Conservation (phyloP, 2,888 invertebrate genomes). For the Penaeus monodon region DNA sequence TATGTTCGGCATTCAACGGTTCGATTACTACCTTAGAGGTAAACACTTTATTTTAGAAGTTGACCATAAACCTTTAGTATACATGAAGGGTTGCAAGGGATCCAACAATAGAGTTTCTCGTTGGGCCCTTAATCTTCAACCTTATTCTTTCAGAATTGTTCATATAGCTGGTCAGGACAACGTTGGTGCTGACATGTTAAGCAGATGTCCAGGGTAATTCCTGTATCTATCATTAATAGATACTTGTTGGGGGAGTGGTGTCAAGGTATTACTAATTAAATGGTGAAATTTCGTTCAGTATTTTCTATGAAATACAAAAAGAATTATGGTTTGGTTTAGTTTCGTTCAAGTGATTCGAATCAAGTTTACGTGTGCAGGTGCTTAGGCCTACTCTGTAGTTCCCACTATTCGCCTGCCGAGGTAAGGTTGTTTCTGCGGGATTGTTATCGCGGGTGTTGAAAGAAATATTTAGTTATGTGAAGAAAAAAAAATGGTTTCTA, state of each 20-base stretch:
- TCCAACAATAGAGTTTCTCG: neutral
- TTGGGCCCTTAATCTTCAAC: slow-evolving; percentile 15
- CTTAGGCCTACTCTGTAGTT: too few species aligned
- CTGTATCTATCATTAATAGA: neutral
- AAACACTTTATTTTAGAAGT: slow-evolving; percentile 22
- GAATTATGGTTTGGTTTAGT: neutral
- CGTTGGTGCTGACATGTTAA: slow-evolving; percentile 6
- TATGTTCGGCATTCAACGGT: slow-evolving; percentile 10
- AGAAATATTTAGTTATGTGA: neutral
- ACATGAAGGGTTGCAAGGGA: slow-evolving; percentile 9
- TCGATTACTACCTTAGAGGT: slow-evolving; percentile 24
- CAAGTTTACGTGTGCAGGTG: too few species aligned
- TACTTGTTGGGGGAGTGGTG: slow-evolving; percentile 2
- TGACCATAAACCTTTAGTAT: slow-evolving; percentile 30
- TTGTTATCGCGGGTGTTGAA: neutral
- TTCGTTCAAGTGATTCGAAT: too few species aligned
- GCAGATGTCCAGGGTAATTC: neutral
- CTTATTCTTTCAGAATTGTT: slow-evolving; percentile 6
- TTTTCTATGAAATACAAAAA: neutral
- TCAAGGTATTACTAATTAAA: neutral
- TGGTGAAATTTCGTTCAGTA: neutral
- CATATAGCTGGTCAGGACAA: slow-evolving; percentile 24
- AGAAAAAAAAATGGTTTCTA: too few species aligned
- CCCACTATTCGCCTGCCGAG: too few species aligned
- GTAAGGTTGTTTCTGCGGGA: too few species aligned